Evolutionary conservation across 2,113 vertebrate species (phyloP).

Genomic region (Castor canadensis): DNA sequence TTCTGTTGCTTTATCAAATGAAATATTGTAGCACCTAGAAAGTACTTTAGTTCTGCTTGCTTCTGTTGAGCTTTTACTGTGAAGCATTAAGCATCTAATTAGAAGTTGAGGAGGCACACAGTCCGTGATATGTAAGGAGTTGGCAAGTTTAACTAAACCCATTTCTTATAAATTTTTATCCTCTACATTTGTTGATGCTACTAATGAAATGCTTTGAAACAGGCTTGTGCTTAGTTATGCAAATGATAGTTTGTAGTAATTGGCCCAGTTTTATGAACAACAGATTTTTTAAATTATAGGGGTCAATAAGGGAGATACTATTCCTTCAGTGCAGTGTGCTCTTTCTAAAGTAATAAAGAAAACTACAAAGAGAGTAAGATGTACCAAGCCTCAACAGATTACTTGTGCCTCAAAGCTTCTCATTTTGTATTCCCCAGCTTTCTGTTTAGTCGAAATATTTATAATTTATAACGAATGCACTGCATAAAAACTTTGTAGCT

Average conservation of each 20-base stretch:
- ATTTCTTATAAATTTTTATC: slow-evolving; percentile 68
- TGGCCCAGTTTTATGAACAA: too few relatives aligned
- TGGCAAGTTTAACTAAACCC: slow-evolving; percentile 69
- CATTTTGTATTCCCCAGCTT: slow-evolving; percentile 74
- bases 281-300: too few relatives aligned
- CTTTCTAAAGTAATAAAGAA: slow-evolving; percentile 55
- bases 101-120: slow-evolving; percentile 66
- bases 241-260: too few relatives aligned
- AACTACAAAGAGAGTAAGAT: slow-evolving; percentile 69
- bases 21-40: slow-evolving; percentile 63
- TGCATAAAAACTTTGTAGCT: slow-evolving; percentile 64
- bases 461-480: slow-evolving; percentile 59
- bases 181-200: slow-evolving; percentile 63
- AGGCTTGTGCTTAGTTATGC: slow-evolving; percentile 65
- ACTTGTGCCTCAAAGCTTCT: slow-evolving; percentile 50
- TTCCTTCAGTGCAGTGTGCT: slow-evolving; percentile 67
- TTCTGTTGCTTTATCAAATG: slow-evolving; percentile 70
- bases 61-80: slow-evolving; percentile 44
- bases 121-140: slow-evolving; percentile 62
- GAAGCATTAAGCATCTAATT: slow-evolving; percentile 73
- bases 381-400: too few relatives aligned
- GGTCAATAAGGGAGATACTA: too few relatives aligned
- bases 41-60: slow-evolving; percentile 66
- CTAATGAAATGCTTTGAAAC: slow-evolving; percentile 73
- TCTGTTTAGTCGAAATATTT: slow-evolving; percentile 76